Conservation (phyloP, 2,888 invertebrate species). For the Silvanus unidentatus region DNA sequence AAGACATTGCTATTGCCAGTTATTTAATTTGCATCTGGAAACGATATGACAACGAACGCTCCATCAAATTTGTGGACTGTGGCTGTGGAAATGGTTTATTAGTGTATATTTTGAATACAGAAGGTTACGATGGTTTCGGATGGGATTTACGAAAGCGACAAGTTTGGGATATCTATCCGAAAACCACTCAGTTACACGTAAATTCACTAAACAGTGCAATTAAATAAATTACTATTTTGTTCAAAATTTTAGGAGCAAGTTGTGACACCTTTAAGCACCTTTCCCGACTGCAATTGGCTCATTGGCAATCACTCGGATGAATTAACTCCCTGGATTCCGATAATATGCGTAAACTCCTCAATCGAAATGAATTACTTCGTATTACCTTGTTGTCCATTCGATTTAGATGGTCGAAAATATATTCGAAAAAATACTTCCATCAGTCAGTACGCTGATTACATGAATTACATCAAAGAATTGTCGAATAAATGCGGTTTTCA, state of each 20-base stretch:
- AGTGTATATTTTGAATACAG: slow-evolving; percentile 75
- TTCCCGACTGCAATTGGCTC: slow-evolving; percentile 72
- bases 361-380: slow-evolving; percentile 76
- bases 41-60: slow-evolving; percentile 22
- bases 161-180: slow-evolving; percentile 80
- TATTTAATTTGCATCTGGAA: slow-evolving; percentile 79
- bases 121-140: slow-evolving; percentile 78
- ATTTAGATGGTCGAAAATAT: slow-evolving; percentile 83
- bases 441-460: slow-evolving; percentile 74
- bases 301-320: slow-evolving; percentile 99
- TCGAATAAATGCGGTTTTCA: slow-evolving; percentile 67
- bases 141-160: slow-evolving; percentile 79
- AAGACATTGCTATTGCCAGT: slow-evolving; percentile 91
- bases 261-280: slow-evolving; percentile 51
- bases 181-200: slow-evolving; percentile 59
- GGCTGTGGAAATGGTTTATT: slow-evolving; percentile 97
- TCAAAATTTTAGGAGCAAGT: no score
- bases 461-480: slow-evolving; percentile 59
- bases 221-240: no score
- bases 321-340: slow-evolving; percentile 97
- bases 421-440: slow-evolving; percentile 61
- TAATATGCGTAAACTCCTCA: slow-evolving; percentile 77
- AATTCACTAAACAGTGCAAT: no score
- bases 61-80: slow-evolving; percentile 74
- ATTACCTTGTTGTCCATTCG: slow-evolving; percentile 91